Evolutionary conservation across 2,797 vertebrate species (phyloP).

Genomic region (Poeciliopsis gracilis): DNA sequence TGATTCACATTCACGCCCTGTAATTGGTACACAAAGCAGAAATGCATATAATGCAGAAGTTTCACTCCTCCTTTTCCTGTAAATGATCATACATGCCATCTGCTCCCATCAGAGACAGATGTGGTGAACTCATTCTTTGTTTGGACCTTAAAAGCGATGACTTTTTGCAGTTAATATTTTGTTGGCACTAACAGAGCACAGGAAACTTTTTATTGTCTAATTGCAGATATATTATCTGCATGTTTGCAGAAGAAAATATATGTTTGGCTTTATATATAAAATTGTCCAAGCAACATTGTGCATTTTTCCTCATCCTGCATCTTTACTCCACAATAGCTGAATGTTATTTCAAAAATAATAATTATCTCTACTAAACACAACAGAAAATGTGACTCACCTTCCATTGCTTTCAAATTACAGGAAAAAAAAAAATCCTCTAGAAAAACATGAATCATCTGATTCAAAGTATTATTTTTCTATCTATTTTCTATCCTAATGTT

Average conservation of each 20-base stretch:
- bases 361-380: constrained; percentile 28
- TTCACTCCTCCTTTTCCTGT: constrained; percentile 2
- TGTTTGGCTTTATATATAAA: constrained; percentile 7
- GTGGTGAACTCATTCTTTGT: neutral
- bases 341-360: constrained; percentile 17
- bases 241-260: neutral
- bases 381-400: constrained; percentile 27
- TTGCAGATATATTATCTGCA: neutral
- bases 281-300: neutral
- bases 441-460: constrained; percentile 2
- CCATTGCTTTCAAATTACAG: constrained; percentile 18
- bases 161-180: neutral
- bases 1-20: constrained; percentile 23
- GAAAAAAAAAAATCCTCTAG: neutral
- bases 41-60: constrained; percentile 25
- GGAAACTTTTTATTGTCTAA: neutral
- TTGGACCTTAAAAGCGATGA: neutral
- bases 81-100: neutral
- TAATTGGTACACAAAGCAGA: constrained; percentile 24
- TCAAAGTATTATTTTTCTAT: neutral
- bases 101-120: neutral
- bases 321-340: constrained; percentile 1
- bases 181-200: neutral
- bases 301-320: constrained; percentile 6
- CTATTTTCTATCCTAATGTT: neutral